Percentiles rank a stretch among this genome's conserved stretches.
Conservation (phyloP, 2,113 vertebrate species). For the Vulpes lagopus region DNA sequence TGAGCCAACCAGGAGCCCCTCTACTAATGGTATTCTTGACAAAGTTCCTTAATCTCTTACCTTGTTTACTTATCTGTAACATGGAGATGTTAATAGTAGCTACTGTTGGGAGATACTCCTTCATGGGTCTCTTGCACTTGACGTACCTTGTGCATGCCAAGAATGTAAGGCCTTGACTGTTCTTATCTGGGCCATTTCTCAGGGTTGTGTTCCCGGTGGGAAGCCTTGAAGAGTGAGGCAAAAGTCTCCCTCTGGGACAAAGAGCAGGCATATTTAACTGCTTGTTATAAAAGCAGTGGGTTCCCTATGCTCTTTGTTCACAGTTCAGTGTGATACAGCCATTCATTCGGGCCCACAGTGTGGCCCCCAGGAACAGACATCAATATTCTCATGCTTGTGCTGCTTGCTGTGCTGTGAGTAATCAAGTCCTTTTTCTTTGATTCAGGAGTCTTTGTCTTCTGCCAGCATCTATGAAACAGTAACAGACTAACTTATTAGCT, state of each 20-base stretch:
- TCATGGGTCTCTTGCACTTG: fast-evolving
- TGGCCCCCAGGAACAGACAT: background rate
- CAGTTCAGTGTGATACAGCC: background rate
- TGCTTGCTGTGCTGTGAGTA: background rate
- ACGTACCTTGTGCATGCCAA: background rate
- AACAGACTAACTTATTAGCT: background rate
- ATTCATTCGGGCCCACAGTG: no score
- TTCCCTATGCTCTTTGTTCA: background rate
- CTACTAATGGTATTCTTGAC: background rate
- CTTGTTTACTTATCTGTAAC: background rate
- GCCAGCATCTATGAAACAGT: background rate
- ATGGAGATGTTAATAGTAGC: background rate
- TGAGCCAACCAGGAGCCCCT: background rate
- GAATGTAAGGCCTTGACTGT: background rate
- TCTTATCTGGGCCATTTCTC: background rate
- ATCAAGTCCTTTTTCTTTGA: background rate
- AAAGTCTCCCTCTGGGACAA: background rate
- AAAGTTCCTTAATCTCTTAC: background rate
- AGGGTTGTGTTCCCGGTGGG: background rate
- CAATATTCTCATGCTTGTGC: background rate
- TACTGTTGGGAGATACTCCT: background rate
- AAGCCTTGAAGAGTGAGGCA: background rate
- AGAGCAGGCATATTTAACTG: background rate
- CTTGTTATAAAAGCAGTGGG: background rate
- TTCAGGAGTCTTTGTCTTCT: background rate